These are phyloP conservation scores for Polyergus mexicanus DNA, from an alignment of 1,140 invertebrate genomes.

Conservation along the genomic window DNA sequence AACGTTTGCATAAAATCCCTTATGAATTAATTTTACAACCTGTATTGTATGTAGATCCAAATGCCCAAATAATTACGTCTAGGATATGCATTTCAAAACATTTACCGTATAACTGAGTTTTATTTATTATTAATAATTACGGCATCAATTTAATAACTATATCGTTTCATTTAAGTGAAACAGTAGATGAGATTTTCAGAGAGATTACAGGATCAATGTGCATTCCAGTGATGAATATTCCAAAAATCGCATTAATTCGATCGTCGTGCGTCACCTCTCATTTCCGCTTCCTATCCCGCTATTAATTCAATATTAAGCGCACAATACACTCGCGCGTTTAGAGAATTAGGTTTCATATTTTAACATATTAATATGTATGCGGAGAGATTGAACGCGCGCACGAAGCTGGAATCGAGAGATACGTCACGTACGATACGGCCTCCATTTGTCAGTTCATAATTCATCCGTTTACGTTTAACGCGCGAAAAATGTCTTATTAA, in stretches of 20 bases:
- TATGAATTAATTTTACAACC: background rate
- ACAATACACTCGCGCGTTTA: conserved; percentile 2
- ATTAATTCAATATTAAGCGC: background rate
- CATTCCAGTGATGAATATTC: background rate
- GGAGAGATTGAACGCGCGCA: background rate
- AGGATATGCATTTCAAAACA: conserved; percentile 27
- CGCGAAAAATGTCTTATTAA: conserved; percentile 57
- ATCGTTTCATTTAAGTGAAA: background rate
- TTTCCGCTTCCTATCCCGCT: background rate
- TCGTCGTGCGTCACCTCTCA: background rate
- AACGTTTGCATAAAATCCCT: background rate
- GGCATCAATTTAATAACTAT: conserved; percentile 17
- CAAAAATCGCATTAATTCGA: conserved; percentile 13
- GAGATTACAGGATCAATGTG: background rate
- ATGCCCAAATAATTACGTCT: conserved; percentile 15
- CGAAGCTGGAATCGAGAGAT: background rate
- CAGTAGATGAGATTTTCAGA: conserved; percentile 20
- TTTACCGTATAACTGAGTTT: background rate
- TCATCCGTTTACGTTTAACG: conserved; percentile 39
- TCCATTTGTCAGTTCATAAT: conserved; percentile 22
- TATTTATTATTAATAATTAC: background rate
- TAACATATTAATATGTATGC: conserved; percentile 17
- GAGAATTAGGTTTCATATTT: conserved; percentile 1
- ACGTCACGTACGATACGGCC: background rate
- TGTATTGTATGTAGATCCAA: background rate